Evolutionary conservation across 2,113 vertebrate genomes (phyloP).

Genomic region (Sinocyclocheilus maitianheensis): DNA sequence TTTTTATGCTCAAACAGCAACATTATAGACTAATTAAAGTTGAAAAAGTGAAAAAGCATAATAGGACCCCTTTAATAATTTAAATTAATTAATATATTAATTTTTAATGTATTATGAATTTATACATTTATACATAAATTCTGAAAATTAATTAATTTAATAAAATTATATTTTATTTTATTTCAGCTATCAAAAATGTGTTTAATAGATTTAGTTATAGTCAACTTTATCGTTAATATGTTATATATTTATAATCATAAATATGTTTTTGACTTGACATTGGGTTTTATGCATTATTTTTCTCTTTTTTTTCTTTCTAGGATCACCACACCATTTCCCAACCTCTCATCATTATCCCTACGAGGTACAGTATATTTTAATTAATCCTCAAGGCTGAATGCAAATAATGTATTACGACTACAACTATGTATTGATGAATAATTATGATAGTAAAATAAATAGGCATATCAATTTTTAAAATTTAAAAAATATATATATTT

Average conservation of each 20-base stretch:
- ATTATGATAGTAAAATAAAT: not conserved
- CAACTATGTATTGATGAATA: not conserved
- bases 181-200: no score
- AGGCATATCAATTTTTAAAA: not conserved
- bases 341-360: slow-evolving; percentile 81
- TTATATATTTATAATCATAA: not conserved
- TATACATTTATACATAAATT: no score
- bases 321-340: slow-evolving; percentile 83
- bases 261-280: not conserved
- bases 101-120: no score
- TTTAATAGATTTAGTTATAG: not conserved
- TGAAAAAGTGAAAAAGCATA: no score
- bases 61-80: no score
- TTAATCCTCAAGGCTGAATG: not conserved
- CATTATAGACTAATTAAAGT: no score
- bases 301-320: slow-evolving; percentile 61
- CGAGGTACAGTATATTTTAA: slow-evolving; percentile 75
- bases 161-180: no score
- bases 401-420: not conserved
- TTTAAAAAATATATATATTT: not conserved
- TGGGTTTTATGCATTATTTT: not conserved
- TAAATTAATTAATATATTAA: no score
- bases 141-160: no score
- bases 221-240: not conserved
- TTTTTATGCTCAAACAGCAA: no score